phyloP scores from a whole-genome alignment of 1,140 invertebrate genomes.

The Eulimnadia texana region DNA sequence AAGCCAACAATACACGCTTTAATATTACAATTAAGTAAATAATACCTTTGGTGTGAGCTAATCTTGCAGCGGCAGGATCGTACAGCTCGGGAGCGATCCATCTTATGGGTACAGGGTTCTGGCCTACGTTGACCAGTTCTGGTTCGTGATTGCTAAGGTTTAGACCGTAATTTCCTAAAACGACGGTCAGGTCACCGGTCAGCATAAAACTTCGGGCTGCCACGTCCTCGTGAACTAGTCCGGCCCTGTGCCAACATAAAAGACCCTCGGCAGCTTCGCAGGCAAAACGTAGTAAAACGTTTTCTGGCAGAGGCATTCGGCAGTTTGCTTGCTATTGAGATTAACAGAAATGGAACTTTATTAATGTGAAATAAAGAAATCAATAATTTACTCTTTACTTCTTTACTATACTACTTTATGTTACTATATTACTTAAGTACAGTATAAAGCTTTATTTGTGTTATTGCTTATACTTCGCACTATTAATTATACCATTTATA shows the following conservation, averaged over 20 bases:
- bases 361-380: no score
- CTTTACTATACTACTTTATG: no score
- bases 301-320: neutral
- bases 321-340: neutral
- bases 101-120: conserved; percentile 43
- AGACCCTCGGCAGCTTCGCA: conserved; percentile 6
- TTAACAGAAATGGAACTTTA: no score
- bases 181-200: conserved; percentile 4
- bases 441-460: no score
- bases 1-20: no score
- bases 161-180: conserved; percentile 2
- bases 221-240: neutral
- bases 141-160: neutral
- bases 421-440: no score
- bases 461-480: no score
- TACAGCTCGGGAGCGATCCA: conserved; percentile 55
- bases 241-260: neutral
- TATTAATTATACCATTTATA: no score
- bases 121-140: neutral
- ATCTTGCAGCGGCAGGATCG: neutral
- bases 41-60: conserved; percentile 5
- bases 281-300: conserved; percentile 7
- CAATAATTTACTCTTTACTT: no score
- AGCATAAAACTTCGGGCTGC: conserved; percentile 6
- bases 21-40: neutral